Base-by-base conservation (phyloP, 2,797 vertebrate genomes). In the Megaceryle alcyon region DNA sequence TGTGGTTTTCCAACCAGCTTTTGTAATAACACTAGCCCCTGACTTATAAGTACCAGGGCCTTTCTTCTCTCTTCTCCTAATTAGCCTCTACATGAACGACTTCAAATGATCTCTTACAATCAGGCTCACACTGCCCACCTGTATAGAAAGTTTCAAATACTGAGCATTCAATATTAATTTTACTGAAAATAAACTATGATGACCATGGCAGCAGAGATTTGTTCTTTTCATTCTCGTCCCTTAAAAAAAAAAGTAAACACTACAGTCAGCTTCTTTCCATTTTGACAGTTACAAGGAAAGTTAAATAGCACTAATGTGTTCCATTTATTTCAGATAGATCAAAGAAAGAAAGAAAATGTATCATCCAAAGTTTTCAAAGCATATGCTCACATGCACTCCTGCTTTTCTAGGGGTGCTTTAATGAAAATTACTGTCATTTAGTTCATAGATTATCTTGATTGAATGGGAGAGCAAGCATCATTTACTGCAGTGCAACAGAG, bases 261-360 rank as follows among this genome's bases (percentile, higher is more conserved):
- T 84, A 56, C 39, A 64, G 89, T 96, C 90, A 88, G 87, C 56
- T 95, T 63, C 85, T 92, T 86, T 93, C 88, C 49, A 57, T 94
- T 96, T 91, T 86, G 21, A 94, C 92, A 93, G 56, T 91, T 91
- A 10, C 12, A 86, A 86, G 88, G 81, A 72, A 90, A 96, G 92
- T 97, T 97, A 97, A 98, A 97, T 94, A 97, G 91, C 90, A 93
- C 96, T 98, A 98, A 98, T 96, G 95, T 93, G 92, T 93, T 97
- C 91, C 89, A 86, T 86, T 95, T 97, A 94, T 94, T 97, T 94
- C 96, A 96, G 95, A 94, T 12, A 95, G 93, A 98, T 97, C 96
- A 98, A 98, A 97, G 96, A 86, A 96, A 89, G 91, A 97, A 95
- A 88, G 92, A 97, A 95, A 97, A 96, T 3, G 43, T 78, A 92